phyloP scores from a whole-genome alignment of 1,140 invertebrate genomes.

The Bombus huntii region DNA sequence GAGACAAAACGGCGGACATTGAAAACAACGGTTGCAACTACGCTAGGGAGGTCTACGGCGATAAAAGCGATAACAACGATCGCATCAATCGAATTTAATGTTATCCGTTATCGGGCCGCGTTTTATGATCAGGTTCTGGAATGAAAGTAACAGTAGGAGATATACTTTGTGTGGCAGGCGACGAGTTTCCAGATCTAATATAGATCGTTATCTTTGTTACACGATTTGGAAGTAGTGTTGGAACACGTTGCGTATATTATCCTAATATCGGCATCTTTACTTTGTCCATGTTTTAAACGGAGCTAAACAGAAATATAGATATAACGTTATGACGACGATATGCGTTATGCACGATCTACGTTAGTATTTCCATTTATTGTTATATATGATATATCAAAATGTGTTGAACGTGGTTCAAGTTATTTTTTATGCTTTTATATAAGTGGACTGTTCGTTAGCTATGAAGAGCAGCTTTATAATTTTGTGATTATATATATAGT shows the following conservation, averaged over 20 bases:
- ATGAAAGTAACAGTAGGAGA: slow-evolving; percentile 37
- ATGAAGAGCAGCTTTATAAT: background rate
- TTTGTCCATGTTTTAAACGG: background rate
- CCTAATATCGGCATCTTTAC: background rate
- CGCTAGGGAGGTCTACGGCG: background rate
- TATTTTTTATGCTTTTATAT: background rate
- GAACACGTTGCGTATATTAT: background rate
- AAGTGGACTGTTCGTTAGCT: background rate
- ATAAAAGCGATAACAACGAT: slow-evolving; percentile 65
- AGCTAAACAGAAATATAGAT: background rate
- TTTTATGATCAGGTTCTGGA: slow-evolving; percentile 36
- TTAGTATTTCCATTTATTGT: slow-evolving; percentile 12
- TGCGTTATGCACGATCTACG: slow-evolving; percentile 22
- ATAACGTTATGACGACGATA: slow-evolving; percentile 23
- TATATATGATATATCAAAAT: background rate
- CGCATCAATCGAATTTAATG: slow-evolving; percentile 59
- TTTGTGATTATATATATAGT: background rate
- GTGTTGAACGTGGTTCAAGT: background rate
- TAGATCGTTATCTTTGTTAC: background rate
- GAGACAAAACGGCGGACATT: slow-evolving; percentile 21
- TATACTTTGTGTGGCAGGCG: background rate
- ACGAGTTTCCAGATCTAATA: background rate
- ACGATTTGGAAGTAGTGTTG: slow-evolving; percentile 1
- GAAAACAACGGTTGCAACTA: slow-evolving; percentile 39
- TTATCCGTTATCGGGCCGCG: slow-evolving; percentile 57